Evolutionary conservation across 2,888 invertebrate genomes (phyloP), one percentile per base, ranked within the genome.

Genomic region (Ormia ochracea): DNA sequence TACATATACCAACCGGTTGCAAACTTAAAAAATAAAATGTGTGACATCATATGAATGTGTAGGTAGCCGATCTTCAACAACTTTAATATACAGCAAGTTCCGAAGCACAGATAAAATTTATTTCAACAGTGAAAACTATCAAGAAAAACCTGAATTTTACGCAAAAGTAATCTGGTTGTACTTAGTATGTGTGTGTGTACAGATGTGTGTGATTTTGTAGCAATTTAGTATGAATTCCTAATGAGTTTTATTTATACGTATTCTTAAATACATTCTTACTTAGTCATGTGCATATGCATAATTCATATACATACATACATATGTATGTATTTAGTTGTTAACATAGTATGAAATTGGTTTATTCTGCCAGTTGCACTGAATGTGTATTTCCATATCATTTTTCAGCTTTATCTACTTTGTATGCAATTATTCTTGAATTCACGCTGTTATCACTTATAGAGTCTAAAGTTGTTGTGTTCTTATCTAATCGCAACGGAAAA

Each of bases 401-500:
- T n/a, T n/a, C n/a, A n/a, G n/a, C n/a, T n/a, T n/a, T n/a, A n/a
- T n/a, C n/a, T n/a, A n/a, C n/a, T 5, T 1, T 43, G 17, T 43
- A 43, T 12, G 31, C 10, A 26, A 21, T 12, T 58, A 36, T 69
- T 58, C 3, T 26, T 58, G 3, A 19, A 10, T 48, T 69, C 10
- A 48, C 26, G 48, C 36, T 36, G 23, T 58, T 58, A 58, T 48
- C 48, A 19, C 23, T 14, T 45, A 6, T 6, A 41, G 17, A 36
- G 14, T 17, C 17, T 41, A 17, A 41, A 38, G 9, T 45, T 1
- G 17, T 41, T 43, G 17, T 38, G 21, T 0, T 26, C 65, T 70
- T 76, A 76, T 80, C 76, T 80, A 50, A 80, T 76, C 80, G 19
- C 61, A 73, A 73, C 68, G 80, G 72, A 80, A 76, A 80, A 50